Conservation (phyloP, 2,888 invertebrate genomes). For the Apotomis turbidana region DNA sequence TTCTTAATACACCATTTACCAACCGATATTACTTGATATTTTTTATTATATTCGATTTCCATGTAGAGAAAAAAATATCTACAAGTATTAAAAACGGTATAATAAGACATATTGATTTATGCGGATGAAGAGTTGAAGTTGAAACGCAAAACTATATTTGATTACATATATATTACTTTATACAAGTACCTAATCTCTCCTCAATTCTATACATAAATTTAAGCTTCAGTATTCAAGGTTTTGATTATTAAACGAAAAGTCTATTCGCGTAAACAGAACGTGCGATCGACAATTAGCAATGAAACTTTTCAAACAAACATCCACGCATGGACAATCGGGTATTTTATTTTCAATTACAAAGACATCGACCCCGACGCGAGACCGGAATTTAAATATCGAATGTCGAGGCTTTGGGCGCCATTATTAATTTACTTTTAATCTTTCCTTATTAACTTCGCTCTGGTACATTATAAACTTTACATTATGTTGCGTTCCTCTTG, state of each 20-base stretch:
- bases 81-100: too few species aligned
- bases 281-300: slow-evolving; percentile 12
- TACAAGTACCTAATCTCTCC: too few species aligned
- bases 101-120: too few species aligned
- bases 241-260: not conserved
- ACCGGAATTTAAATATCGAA: slow-evolving; percentile 65
- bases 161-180: too few species aligned
- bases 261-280: not conserved
- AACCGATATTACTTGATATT: too few species aligned
- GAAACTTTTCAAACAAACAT: slow-evolving; percentile 16
- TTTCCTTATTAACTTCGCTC: slow-evolving; percentile 58
- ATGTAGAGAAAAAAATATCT: too few species aligned
- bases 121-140: too few species aligned
- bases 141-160: too few species aligned
- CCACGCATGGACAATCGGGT: slow-evolving; percentile 24
- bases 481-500: slow-evolving; percentile 19
- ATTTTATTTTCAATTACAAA: slow-evolving; percentile 35
- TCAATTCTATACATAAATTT: too few species aligned
- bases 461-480: slow-evolving; percentile 44
- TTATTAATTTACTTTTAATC: slow-evolving; percentile 62
- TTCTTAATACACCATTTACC: not conserved
- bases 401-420: slow-evolving; percentile 56
- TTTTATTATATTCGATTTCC: too few species aligned
- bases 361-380: slow-evolving; percentile 47
- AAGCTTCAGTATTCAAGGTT: too few species aligned